A percentile compares a stretch with the other conserved stretches of the same genome.
Conservation (phyloP, 1,140 invertebrate species). For the Drosophila teissieri region DNA sequence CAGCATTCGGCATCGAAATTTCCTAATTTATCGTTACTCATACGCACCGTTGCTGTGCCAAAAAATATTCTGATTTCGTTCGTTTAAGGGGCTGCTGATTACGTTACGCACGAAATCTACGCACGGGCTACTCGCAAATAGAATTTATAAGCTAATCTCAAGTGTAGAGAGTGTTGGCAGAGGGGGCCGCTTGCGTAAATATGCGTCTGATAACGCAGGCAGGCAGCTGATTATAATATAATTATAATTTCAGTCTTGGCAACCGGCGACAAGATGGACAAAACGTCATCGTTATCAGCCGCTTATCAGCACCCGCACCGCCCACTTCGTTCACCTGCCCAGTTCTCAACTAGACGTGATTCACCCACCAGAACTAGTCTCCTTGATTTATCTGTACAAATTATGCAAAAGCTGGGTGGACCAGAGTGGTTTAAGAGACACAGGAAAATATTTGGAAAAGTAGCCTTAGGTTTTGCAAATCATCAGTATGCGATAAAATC, state of each 20-base stretch:
- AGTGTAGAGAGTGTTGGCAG: conserved; percentile 1
- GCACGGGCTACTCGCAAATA: conserved; percentile 34
- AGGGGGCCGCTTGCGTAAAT: conserved; percentile 49
- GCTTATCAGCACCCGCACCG: conserved; percentile 13
- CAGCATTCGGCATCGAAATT: conserved; percentile 31
- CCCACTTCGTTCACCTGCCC: neutral
- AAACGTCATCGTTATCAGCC: conserved; percentile 46
- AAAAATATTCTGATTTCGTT: conserved; percentile 4
- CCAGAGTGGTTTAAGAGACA: no score
- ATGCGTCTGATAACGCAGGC: conserved; percentile 37
- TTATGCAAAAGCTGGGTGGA: neutral
- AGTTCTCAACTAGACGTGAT: neutral
- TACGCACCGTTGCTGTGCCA: conserved; percentile 57
- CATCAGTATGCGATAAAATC: neutral
- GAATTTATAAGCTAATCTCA: conserved; percentile 55
- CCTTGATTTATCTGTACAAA: neutral
- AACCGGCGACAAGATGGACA: conserved; percentile 31
- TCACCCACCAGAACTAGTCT: neutral
- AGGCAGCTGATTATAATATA: conserved; percentile 55
- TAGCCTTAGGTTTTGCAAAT: neutral
- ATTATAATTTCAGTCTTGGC: conserved; percentile 58
- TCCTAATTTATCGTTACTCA: conserved; percentile 53
- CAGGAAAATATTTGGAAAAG: no score
- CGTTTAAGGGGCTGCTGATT: conserved; percentile 16
- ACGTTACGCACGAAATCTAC: conserved; percentile 36